Conservation (phyloP, 2,888 invertebrate genomes). For the Crematogaster levior region DNA sequence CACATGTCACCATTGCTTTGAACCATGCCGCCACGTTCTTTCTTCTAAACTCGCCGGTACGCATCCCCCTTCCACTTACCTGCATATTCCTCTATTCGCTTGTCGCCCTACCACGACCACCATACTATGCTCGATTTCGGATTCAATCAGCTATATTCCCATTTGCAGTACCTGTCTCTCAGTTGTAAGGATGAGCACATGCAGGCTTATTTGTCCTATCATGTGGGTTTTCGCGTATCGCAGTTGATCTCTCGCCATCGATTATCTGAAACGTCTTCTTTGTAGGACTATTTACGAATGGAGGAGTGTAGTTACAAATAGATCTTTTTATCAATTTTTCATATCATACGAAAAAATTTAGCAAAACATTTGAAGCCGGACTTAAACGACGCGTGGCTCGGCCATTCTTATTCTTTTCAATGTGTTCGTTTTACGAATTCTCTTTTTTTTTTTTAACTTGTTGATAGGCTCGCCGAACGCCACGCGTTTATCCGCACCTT, state of each 20-base stretch:
- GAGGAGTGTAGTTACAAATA: not conserved
- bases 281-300: not conserved
- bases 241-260: constrained; percentile 20
- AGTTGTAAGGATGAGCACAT: constrained; percentile 25
- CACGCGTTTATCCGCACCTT: too few species aligned
- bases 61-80: constrained; percentile 60
- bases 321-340: not conserved
- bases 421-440: too few species aligned
- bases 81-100: constrained; percentile 15
- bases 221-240: constrained; percentile 26
- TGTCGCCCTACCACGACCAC: constrained; percentile 62
- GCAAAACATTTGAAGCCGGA: too few species aligned
- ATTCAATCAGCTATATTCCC: constrained; percentile 67
- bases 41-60: constrained; percentile 73
- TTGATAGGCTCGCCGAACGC: too few species aligned
- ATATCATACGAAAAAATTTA: not conserved
- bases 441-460: too few species aligned
- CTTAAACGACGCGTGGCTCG: too few species aligned
- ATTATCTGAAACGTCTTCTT: constrained; percentile 7
- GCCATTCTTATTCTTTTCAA: too few species aligned
- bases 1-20: constrained; percentile 82
- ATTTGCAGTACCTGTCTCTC: constrained; percentile 43
- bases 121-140: constrained; percentile 70
- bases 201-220: constrained; percentile 42
- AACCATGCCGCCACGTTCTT: constrained; percentile 78